Evolutionary conservation across 2,797 vertebrate species (phyloP), one percentile per base, ranked within the genome.

Genomic region (Labroides dimidiatus): DNA sequence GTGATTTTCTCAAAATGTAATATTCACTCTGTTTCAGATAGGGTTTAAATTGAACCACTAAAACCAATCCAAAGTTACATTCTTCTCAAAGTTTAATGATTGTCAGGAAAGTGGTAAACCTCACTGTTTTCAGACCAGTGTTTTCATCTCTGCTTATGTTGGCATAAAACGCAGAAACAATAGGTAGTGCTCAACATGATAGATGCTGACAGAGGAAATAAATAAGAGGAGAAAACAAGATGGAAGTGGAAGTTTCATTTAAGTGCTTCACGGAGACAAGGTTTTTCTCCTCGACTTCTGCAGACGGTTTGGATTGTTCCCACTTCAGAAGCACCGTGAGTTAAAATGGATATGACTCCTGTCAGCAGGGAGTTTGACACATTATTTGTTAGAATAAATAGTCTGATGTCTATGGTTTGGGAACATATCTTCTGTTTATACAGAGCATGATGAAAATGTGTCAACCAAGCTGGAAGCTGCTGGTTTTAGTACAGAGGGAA

Each of bases 61-160:
- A 81, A 74, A 74, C 64, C 55, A 20, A 64, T 53, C 39, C 27
- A 42, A 47, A 69, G 61, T 72, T 53, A 14, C 59, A 69, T 74
- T 72, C 50, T 65, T 83, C 57, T 81, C 62, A 20, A 73, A 76
- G 71, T 80, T 75, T 77, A 85, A 54, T 74, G 78, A 85, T 70
- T 69, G 75, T 73, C 82, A 82, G 74, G 76, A 60, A 80, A 87
- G 84, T 49, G 81, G 75, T 55, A 24, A 82, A 62, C 80, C 77
- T 82, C 74, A 48, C 56, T 58, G 61, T 79, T 78, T 73, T 67
- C 74, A 64, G 80, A 76, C 78, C 74, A 65, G 27, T 58, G 61
- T 75, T 54, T 78, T 64, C 75, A 71, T 82, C 80, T 74, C 85
- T 83, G 63, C 72, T 71, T 72, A 55, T 45, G 55, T 72, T 79